Base-by-base conservation (phyloP, 1,140 invertebrate species). In the Conus betulinus region DNA sequence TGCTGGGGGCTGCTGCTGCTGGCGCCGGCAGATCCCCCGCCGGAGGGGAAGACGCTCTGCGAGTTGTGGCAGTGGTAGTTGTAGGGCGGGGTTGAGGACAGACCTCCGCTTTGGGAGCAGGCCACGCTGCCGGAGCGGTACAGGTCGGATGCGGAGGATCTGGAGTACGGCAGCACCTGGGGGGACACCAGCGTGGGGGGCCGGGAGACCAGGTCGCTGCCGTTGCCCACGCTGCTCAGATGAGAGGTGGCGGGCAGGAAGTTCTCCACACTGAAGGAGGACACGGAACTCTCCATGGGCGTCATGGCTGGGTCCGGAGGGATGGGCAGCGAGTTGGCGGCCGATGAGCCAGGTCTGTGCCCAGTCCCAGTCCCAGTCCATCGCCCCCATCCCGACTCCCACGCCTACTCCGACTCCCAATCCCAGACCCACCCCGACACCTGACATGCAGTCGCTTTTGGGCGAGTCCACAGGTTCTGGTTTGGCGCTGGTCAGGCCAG, bases 231-330 rank as follows among this genome's bases (percentile, higher is more conserved):
- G 25, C 76, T 51, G 76, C 76, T 39, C 25, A 7, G 7, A 78
- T 92, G 92, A 15, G 88, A 76, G 63, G 91, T 55, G 76, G 92
- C 91, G 39, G 93, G 92, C 90, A 94, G 91, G n/a, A 94, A 90
- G 88, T 94, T 94, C 87, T 94, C 94, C 11, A 94, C 94, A 7
- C 92, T 93, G 89, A 94, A 94, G 81, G 89, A 93, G n/a, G 91
- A 91, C n/a, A 91, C 88, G 0, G 91, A 89, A 23, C 91, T 87
- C 51, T 92, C 93, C 84, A 90, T 84, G 27, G 84, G 81, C 52
- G 78, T 85, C 76, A 85, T 76, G 17, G 85, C 27, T 3, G 91
- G 91, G 78, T 91, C 91, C 23, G 87, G 78, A 39, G 92, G 92
- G 81, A 93, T 92, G 27, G 92, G 91, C 83, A 93, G 79, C 5